phyloP scores from a whole-genome alignment of 2,797 vertebrate genomes.

The Anabacerthia variegaticeps region DNA sequence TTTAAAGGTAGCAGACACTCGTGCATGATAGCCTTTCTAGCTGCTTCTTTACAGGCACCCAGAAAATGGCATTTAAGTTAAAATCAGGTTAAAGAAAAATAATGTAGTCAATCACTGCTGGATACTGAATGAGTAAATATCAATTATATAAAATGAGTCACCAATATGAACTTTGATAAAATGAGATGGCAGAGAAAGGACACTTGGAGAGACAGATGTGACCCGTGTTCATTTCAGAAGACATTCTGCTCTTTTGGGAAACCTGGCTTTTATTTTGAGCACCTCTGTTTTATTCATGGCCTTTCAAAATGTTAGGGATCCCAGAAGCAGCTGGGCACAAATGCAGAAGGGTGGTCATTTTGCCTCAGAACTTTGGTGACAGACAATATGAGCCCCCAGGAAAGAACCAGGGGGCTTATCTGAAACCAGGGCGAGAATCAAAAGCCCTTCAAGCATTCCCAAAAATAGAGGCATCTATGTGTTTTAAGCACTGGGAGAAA shows the following conservation, averaged over 20 bases:
- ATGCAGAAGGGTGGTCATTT: not conserved
- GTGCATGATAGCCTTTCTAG: not conserved
- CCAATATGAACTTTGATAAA: not conserved
- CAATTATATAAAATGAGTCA: not conserved
- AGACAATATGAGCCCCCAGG: not conserved
- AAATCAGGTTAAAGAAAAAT: constrained; percentile 31
- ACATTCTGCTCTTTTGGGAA: not conserved
- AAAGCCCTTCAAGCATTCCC: not conserved
- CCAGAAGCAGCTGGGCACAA: not conserved
- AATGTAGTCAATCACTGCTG: not conserved
- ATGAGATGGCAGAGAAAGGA: not conserved
- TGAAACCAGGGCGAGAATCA: not conserved
- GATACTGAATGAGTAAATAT: not conserved
- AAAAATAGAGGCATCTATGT: accelerated
- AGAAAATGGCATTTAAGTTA: not conserved
- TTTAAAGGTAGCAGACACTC: constrained; percentile 34
- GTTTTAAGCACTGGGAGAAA: not conserved
- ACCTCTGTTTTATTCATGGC: not conserved
- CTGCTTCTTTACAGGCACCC: not conserved
- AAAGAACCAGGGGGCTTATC: not conserved
- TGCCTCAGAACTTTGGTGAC: not conserved
- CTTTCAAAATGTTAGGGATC: not conserved
- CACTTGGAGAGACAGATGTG: not conserved
- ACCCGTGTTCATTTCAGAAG: not conserved
- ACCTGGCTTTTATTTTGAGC: not conserved